These are phyloP conservation scores for Philopotamus ludificatus DNA, from an alignment of 1,140 invertebrate species.

Conservation along the genomic window DNA sequence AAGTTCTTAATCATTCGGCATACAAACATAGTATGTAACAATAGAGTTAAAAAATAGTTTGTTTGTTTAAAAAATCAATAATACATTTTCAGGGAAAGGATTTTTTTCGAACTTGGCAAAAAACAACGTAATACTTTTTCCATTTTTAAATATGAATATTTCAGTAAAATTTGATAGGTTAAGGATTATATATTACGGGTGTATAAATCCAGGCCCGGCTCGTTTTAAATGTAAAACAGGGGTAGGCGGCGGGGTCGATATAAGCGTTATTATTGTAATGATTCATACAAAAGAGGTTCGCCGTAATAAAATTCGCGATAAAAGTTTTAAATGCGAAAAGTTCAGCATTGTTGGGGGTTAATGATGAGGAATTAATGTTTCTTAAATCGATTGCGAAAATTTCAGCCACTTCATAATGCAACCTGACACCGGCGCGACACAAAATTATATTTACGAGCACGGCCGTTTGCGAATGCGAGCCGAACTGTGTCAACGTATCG, in stretches of 20 bases:
- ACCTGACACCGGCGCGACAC: background rate
- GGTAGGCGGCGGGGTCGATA: background rate
- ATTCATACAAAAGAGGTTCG: background rate
- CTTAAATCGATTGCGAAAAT: constrained; percentile 23
- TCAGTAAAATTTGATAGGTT: no score
- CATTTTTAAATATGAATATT: no score
- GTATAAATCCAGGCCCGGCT: background rate
- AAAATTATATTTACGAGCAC: constrained; percentile 3
- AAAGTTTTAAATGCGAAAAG: constrained; percentile 31
- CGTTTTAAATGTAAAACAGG: background rate
- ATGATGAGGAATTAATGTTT: constrained; percentile 28
- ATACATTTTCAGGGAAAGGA: no score
- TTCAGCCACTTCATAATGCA: constrained; percentile 14
- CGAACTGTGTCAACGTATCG: no score
- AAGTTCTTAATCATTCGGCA: no score
- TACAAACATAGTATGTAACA: no score
- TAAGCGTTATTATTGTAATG: constrained; percentile 8
- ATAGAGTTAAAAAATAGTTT: no score
- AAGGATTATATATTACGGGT: no score
- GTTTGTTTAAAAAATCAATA: no score
- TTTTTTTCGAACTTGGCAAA: no score
- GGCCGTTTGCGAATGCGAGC: no score
- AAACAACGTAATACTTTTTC: no score
- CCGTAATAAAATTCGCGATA: constrained; percentile 23
- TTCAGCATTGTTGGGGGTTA: constrained; percentile 27